Conservation (phyloP, 2,888 invertebrate genomes). For the Pachycephus smyrnensis region DNA sequence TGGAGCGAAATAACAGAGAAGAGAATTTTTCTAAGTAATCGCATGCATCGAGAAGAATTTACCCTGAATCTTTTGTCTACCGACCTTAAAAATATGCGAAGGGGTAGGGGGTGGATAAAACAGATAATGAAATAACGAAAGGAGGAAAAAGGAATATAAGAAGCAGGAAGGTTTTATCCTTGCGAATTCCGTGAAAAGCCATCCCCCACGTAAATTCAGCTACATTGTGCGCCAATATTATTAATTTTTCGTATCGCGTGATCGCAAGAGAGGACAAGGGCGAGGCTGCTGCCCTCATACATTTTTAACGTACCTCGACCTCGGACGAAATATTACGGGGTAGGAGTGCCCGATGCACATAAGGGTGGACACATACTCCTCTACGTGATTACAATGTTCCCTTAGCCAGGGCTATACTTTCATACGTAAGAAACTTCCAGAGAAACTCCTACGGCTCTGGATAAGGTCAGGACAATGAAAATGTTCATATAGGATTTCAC, state of each 20-base stretch:
- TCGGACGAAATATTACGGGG: conserved; percentile 1
- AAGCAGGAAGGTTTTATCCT: conserved; percentile 21
- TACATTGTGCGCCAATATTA: background rate
- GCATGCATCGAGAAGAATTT: background rate
- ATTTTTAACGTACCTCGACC: conserved; percentile 2
- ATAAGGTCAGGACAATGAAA: background rate
- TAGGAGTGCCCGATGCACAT: background rate
- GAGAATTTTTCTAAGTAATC: background rate
- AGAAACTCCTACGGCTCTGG: background rate
- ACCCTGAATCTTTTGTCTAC: background rate
- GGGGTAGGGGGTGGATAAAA: background rate
- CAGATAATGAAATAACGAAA: background rate
- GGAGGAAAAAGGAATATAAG: conserved; percentile 7
- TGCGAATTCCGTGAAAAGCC: background rate
- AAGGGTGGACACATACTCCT: background rate
- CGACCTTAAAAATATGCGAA: background rate
- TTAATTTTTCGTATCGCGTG: conserved; percentile 10
- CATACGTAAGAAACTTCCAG: background rate
- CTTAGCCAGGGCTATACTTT: background rate
- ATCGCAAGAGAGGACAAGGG: background rate
- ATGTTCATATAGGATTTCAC: background rate
- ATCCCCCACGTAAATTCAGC: background rate
- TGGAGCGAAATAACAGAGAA: background rate
- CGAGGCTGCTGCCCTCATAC: background rate
- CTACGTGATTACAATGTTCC: background rate